These are phyloP conservation scores for Jacana jacana DNA, from an alignment of 2,113 vertebrate species.

Conservation along the genomic window DNA sequence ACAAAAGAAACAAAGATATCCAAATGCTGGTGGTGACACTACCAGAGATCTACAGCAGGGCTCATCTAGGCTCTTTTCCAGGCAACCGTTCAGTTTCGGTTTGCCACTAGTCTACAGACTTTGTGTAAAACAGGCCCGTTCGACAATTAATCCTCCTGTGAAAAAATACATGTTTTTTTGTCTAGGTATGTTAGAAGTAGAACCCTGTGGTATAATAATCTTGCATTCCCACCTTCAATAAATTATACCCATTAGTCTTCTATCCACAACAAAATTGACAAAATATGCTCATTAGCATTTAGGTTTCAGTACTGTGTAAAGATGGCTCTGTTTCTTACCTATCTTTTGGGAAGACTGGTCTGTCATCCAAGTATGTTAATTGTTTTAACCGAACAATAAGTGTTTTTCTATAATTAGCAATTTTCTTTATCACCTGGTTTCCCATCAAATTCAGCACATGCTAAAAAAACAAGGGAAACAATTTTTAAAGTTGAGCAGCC, in stretches of 20 bases:
- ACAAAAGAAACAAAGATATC: background rate
- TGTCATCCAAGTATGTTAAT: constrained; percentile 88
- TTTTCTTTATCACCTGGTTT: constrained; percentile 84
- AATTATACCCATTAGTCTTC: background rate
- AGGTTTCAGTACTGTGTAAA: background rate
- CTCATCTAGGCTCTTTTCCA: background rate
- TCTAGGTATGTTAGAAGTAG: background rate
- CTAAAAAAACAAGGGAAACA: constrained; percentile 55
- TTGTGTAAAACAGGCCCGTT: background rate
- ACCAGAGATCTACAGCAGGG: background rate
- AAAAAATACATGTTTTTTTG: background rate
- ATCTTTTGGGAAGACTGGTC: constrained; percentile 93
- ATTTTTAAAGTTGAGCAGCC: background rate
- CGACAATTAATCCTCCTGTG: background rate
- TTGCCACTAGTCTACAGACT: background rate
- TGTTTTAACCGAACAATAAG: constrained; percentile 82
- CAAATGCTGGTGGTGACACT: background rate
- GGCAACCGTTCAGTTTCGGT: background rate
- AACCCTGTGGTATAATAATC: background rate
- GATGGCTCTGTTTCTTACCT: constrained; percentile 71
- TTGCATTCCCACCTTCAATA: background rate
- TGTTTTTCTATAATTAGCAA: constrained; percentile 88
- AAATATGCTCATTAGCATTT: background rate
- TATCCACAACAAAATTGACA: background rate
- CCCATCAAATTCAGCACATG: constrained; percentile 88